phyloP scores from a whole-genome alignment of 2,888 invertebrate genomes.

The Gortyna flavago region DNA sequence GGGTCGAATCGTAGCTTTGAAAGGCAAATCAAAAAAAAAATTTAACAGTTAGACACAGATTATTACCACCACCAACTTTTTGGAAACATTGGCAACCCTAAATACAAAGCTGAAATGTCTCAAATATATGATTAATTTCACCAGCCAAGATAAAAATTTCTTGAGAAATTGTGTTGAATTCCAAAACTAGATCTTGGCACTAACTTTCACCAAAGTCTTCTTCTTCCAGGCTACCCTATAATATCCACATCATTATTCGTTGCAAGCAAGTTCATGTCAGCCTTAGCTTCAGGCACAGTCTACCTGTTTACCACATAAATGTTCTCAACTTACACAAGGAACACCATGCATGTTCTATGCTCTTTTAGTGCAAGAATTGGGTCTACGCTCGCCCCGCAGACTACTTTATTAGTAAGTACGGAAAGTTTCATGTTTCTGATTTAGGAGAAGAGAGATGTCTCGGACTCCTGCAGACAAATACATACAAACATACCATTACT shows the following conservation, averaged over 20 bases:
- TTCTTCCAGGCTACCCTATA: conserved; percentile 63
- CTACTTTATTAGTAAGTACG: conserved; percentile 62
- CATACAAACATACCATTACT: background rate
- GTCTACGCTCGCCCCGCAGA: conserved; percentile 90
- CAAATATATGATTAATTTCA: background rate
- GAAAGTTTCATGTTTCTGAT: background rate
- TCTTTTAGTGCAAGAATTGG: conserved; percentile 89
- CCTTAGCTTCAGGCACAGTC: conserved; percentile 88
- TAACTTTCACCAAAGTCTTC: background rate
- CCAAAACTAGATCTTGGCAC: too few relatives aligned
- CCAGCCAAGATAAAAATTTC: background rate
- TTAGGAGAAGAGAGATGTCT: background rate
- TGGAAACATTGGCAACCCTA: background rate
- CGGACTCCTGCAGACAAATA: background rate
- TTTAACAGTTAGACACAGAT: background rate
- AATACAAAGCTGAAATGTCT: background rate
- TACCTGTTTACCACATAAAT: conserved; percentile 83
- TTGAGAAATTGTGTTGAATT: background rate
- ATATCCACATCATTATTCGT: conserved; percentile 81
- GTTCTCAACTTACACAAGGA: conserved; percentile 90
- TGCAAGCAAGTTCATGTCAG: conserved; percentile 86
- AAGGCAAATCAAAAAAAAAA: background rate
- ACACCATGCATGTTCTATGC: conserved; percentile 90
- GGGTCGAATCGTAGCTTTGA: background rate
- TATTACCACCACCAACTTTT: background rate